Base-by-base conservation (phyloP, 2,113 vertebrate species). In the Rhea americana region DNA sequence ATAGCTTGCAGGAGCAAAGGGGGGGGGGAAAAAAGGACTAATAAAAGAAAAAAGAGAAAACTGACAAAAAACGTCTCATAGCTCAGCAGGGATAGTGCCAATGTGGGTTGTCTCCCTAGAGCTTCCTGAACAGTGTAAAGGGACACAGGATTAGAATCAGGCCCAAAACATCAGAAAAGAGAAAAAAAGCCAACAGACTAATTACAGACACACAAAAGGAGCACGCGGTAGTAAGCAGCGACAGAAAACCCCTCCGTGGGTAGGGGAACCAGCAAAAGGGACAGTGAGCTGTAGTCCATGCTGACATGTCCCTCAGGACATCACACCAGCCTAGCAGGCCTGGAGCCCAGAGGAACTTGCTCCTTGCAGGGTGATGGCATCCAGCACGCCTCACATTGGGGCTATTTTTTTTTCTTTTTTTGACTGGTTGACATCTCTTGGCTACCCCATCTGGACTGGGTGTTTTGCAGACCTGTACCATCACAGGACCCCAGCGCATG, bases 71-170 rank as follows among this genome's bases (percentile, higher is more conserved):
- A 12, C 13, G 55, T 66, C 30, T 70, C 41, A 48, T 3, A 41
- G 25, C 43, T 90, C 80, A 76, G 58, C 24, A 19, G 66, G 20
- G n/a, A 41, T 86, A 70, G 39, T 45, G 39, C 53, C 37, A 82
- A 66, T 0, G 5, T 75, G 62, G 20, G 17, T 66, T 91, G 37
- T 66, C 48, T 82, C 58, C 22, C 53, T 41, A 39, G 39, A 78
- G 32, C 61, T 93, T 94, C 56, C 63, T 80, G 83, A 53, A 75
- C 19, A 41, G 35, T 48, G 82, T 79, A 59, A 87, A 93, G 73
- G 32, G 50, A 11, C 28, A 0, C 5, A 3, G 75, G 41, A 11
- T 72, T 39, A 65, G 61, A 43, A 82, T 55, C n/a, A 90, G 68
- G 50, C 16, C 2, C 6, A 75, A 51, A 82, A 48, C 61, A n/a